phyloP scores from a whole-genome alignment of 2,113 vertebrate genomes.

The Porphyrio hochstetteri region DNA sequence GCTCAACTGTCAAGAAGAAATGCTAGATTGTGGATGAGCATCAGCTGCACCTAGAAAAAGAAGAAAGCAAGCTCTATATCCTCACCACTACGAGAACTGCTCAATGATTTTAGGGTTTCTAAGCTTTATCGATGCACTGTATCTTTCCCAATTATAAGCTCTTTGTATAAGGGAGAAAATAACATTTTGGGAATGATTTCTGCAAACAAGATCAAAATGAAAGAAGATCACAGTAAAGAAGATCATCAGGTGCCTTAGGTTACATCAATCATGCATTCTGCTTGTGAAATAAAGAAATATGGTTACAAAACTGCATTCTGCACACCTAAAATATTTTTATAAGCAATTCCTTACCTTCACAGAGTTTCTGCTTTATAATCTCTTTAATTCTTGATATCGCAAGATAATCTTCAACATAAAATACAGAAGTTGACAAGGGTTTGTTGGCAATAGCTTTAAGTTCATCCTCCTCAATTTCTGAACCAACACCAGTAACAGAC shows the following conservation, averaged over 20 bases:
- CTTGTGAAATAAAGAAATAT: background rate
- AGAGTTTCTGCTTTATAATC: constrained; percentile 96
- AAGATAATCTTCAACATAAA: constrained; percentile 95
- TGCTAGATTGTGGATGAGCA: background rate
- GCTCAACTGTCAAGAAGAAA: background rate
- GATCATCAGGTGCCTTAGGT: background rate
- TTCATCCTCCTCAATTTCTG: constrained; percentile 88
- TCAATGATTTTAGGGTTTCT: background rate
- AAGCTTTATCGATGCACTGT: accelerated
- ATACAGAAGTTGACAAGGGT: constrained; percentile 92
- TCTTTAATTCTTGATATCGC: constrained; percentile 95
- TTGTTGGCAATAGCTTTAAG: constrained; percentile 93
- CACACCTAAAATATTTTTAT: background rate
- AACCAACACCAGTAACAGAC: constrained; percentile 94
- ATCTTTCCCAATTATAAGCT: background rate
- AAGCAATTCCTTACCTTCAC: constrained; percentile 85
- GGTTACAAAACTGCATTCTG: background rate
- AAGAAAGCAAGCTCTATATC: background rate
- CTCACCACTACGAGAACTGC: background rate
- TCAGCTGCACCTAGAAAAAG: background rate
- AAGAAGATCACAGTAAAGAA: background rate
- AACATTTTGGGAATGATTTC: background rate
- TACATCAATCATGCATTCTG: background rate
- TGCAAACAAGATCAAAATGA: background rate
- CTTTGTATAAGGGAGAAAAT: background rate